Percentiles rank a stretch among this genome's conserved stretches.
phyloP scores from a whole-genome alignment of 2,888 invertebrate genomes.

The Ypsolopha scabrella region DNA sequence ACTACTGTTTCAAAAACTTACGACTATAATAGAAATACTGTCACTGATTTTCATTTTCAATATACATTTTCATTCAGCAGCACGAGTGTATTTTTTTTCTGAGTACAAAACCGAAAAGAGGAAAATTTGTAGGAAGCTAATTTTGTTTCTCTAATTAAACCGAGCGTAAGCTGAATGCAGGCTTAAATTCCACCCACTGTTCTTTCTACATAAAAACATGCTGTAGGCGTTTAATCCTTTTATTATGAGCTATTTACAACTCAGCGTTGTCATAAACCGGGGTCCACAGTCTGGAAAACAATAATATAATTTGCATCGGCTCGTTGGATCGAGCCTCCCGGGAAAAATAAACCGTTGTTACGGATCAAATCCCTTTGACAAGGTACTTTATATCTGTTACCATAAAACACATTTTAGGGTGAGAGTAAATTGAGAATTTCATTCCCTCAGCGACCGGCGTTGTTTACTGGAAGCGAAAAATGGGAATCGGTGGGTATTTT shows the following conservation, averaged over 20 bases:
- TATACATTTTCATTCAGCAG: too few species aligned
- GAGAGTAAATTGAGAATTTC: slow-evolving; percentile 7
- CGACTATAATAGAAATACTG: too few species aligned
- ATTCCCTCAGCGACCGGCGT: background rate
- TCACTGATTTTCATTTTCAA: too few species aligned
- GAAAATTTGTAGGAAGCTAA: too few species aligned
- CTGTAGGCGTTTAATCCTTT: slow-evolving; percentile 16
- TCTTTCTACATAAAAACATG: background rate
- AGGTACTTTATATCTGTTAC: slow-evolving; percentile 27
- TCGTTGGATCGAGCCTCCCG: slow-evolving; percentile 19
- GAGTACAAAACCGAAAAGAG: too few species aligned
- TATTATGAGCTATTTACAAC: slow-evolving; percentile 20
- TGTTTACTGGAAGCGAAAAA: background rate
- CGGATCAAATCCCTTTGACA: slow-evolving; percentile 22
- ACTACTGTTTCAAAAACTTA: too few species aligned
- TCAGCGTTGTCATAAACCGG: slow-evolving; percentile 11
- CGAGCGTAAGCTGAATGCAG: too few species aligned
- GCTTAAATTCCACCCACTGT: too few species aligned
- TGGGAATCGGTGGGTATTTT: too few species aligned
- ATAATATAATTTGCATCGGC: slow-evolving; percentile 30
- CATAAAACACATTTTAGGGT: slow-evolving; percentile 13
- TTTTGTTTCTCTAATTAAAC: too few species aligned
- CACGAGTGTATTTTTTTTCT: too few species aligned
- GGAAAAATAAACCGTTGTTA: slow-evolving; percentile 27
- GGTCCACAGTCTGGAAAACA: slow-evolving; percentile 34